A percentile compares a stretch with the other conserved stretches of the same genome.
Evolutionary conservation across 2,888 invertebrate genomes (phyloP).

Genomic region (Doris montereyensis): DNA sequence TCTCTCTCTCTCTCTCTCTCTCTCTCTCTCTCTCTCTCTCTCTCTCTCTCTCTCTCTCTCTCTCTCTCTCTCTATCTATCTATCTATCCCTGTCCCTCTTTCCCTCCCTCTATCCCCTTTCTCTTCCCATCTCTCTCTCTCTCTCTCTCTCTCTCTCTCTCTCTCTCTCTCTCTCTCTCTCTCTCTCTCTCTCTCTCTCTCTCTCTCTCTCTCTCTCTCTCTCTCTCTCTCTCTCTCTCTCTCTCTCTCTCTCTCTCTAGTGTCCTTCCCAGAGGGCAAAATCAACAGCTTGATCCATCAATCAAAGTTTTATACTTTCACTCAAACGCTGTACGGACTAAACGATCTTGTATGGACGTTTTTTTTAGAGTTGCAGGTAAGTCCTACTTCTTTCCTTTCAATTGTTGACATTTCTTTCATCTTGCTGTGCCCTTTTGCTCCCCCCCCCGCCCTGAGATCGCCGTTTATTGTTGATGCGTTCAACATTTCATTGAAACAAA

Average conservation of each 20-base stretch:
- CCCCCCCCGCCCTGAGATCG: not conserved
- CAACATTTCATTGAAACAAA: too few species aligned
- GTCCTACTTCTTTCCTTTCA: not conserved
- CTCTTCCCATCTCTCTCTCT: not conserved
- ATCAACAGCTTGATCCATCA: too few species aligned
- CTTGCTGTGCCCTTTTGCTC: not conserved
- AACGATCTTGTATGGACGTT: too few species aligned
- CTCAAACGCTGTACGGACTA: too few species aligned
- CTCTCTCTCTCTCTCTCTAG: too few species aligned
- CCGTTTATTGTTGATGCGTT: too few species aligned
- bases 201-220: too few species aligned
- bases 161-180: not conserved
- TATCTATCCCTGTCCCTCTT: not conserved
- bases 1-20: not conserved
- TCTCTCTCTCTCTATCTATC: not conserved
- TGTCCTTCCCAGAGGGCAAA: too few species aligned
- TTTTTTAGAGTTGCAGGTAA: too few species aligned
- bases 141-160: not conserved
- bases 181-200: too few species aligned
- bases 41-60: constrained; percentile 1
- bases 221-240: too few species aligned
- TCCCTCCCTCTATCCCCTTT: not conserved
- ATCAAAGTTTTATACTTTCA: too few species aligned
- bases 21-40: not conserved
- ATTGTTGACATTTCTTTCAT: not conserved